These are phyloP conservation scores for Eurytoma californica DNA, from an alignment of 2,888 invertebrate species.

Conservation along the genomic window DNA sequence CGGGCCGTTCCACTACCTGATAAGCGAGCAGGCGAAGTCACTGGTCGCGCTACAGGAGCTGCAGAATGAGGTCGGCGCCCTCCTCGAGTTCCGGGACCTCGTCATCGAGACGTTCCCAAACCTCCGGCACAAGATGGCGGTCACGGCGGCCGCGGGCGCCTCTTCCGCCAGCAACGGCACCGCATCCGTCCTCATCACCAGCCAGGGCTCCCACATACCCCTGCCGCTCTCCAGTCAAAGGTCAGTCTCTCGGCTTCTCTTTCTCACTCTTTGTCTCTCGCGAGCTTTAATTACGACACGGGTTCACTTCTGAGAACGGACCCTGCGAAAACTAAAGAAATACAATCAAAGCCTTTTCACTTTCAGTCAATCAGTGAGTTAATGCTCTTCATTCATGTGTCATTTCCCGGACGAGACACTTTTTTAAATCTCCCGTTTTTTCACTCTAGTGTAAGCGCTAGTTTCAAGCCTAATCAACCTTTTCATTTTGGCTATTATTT, in stretches of 20 bases:
- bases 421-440: too few species aligned
- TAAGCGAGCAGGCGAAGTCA: conserved; percentile 93
- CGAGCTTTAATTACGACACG: too few species aligned
- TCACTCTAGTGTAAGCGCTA: too few species aligned
- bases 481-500: too few species aligned
- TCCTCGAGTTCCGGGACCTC: conserved; percentile 93
- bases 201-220: conserved; percentile 71
- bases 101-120: conserved; percentile 96
- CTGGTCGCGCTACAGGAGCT: conserved; percentile 90
- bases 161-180: conserved; percentile 60
- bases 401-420: too few species aligned
- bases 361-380: too few species aligned
- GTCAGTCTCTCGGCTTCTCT: conserved; percentile 1
- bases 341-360: too few species aligned
- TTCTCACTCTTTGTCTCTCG: neutral
- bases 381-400: too few species aligned
- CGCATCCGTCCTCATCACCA: conserved; percentile 77
- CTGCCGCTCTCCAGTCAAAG: conserved; percentile 69
- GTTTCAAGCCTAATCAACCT: too few species aligned
- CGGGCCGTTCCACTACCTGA: conserved; percentile 87
- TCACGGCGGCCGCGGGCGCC: conserved; percentile 72
- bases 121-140: conserved; percentile 90
- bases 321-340: too few species aligned
- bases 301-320: too few species aligned
- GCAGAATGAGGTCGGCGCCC: conserved; percentile 94